Evolutionary conservation across 2,888 invertebrate genomes (phyloP), one percentile per base, ranked within the genome.

Genomic region (Ceramica pisi): DNA sequence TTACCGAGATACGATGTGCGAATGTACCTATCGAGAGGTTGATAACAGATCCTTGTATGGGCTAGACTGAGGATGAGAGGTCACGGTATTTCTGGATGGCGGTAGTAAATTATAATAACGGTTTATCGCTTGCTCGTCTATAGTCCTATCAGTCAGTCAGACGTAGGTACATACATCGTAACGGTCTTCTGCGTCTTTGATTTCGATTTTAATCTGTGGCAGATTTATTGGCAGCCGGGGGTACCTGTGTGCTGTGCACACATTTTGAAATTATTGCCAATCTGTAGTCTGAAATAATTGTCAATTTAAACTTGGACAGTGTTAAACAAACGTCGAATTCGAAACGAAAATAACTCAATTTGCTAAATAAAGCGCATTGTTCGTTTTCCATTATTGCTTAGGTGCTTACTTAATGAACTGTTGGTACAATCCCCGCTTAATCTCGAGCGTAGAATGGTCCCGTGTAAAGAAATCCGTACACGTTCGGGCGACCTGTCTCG

Each of bases 1-100:
- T 80, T 80, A 76, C 79, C 55, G 80, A 77, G 77, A 81, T 79
- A 78, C 65, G 82, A 82, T 75, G 80, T 81, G 81, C 80, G 74
- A 83, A 80, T 77, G 80, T 80, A 66, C 51, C 79, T 71, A 80
- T 80, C 76, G 59, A 23, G 51, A 72, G 26, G 23, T 14, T 72
- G 80, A 80, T 80, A 80, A 76, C 66, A 63, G 63, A 63, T 10
- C 65, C 72, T 63, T 79, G 71, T 72, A 56, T 63, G 71, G 76
- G 19, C 48, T 48, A 35, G 65, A 10, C 38, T 26, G 46, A 46
- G 60, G 55, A 70, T 78, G 26, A 75, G 75, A 64, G 78, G 79
- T 79, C 78, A 79, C 50, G 53, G 55, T 60, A 60, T 55, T 35
- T 44, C 55, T 19, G 16, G 9, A 38, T 44, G 31, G 10, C 19